Evolutionary conservation across 2,113 vertebrate genomes (phyloP), one percentile per base, ranked within the genome.

Genomic region (Suricata suricatta): DNA sequence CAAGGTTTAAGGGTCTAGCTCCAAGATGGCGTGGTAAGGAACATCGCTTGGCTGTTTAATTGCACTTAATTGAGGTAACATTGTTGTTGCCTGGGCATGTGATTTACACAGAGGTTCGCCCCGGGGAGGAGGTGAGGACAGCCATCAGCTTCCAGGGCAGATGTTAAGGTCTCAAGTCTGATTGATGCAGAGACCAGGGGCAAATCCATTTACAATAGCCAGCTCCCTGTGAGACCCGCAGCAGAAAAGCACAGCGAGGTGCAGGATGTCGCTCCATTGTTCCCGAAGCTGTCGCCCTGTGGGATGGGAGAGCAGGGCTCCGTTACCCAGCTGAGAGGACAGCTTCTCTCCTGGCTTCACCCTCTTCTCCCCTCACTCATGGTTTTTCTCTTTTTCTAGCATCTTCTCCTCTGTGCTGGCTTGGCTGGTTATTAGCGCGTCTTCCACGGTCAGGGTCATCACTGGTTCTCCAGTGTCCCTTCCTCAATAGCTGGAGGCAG

Each of bases 51-150:
- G 93, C 79, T 44, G 17, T 97, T 96, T 98, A 93, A 94, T 94
- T 97, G 83, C 79, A n/a, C 97, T 96, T 84, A 13, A 95, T 91
- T 87, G 98, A 98, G 94, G 94, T 95, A 72, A 33, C 63, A 4
- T 95, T 90, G 82, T 97, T 96, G 52, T 10, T 2, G 84, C 95
- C 93, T 66, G 19, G 96, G 95, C 89, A 19, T 33, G 57, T 76
- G 96, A 98, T 84, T 95, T 84, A 83, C 54, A 2, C 38, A 17
- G 54, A 47, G 72, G 33, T 17, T 57, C 27, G 8, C 92, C 68
- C 63, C 11, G 0, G 86, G 68, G 35, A 72, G 72, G 79, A 47
- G 54, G 85, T 2, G 41, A 84, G 85, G 82, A 91, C 69, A 35
- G 91, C 10, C 72, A 14, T 25, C 27, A n/a, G 63, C 69, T 91